Evolutionary conservation across 2,113 vertebrate species (phyloP).

Genomic region (Vimba vimba): DNA sequence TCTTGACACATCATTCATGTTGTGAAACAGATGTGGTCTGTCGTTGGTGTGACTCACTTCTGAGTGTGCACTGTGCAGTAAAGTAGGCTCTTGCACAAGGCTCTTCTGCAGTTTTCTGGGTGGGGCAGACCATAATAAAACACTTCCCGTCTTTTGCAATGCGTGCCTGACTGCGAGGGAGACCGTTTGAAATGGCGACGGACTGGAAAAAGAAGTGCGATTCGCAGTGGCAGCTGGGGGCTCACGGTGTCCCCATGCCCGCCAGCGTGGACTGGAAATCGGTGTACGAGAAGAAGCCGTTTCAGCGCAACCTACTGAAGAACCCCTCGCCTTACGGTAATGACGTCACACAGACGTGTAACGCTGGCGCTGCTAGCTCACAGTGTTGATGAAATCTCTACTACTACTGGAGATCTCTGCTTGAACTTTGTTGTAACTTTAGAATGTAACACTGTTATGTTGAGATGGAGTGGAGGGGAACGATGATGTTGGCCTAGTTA

Average conservation of each 20-base stretch:
- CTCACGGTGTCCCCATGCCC: slow-evolving; percentile 61
- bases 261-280: slow-evolving; percentile 75
- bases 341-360: neutral
- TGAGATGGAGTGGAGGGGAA: neutral
- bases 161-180: neutral
- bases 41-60: neutral
- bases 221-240: slow-evolving; percentile 66
- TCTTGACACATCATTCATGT: neutral
- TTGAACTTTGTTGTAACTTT: neutral
- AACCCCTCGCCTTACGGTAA: slow-evolving; percentile 84
- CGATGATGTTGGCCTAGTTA: neutral
- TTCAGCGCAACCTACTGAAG: slow-evolving; percentile 81
- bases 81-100: neutral
- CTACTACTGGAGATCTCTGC: neutral
- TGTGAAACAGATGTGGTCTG: neutral
- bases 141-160: neutral
- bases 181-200: slow-evolving; percentile 29
- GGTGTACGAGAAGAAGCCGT: slow-evolving; percentile 74
- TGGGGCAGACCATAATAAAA: slow-evolving; percentile 21
- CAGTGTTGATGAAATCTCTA: neutral
- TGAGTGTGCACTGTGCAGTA: neutral
- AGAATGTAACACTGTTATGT: neutral
- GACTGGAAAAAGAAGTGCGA: slow-evolving; percentile 51
- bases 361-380: neutral
- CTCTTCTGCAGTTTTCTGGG: neutral